Conservation (phyloP, 2,797 vertebrate species). For the Nothura maculosa region DNA sequence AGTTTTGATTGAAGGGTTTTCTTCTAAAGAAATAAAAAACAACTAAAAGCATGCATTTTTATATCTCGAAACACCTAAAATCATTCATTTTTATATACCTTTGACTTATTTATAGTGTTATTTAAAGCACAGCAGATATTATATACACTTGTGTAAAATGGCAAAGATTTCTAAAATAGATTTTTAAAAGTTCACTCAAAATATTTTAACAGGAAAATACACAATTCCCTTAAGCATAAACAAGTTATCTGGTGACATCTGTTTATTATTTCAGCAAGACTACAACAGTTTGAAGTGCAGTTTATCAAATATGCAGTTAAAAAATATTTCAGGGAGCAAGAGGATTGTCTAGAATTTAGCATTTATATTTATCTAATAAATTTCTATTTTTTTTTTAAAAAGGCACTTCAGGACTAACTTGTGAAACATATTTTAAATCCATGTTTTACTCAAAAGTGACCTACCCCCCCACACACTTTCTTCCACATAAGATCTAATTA, state of each 20-base stretch:
- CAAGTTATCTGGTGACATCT: background rate
- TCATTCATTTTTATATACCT: background rate
- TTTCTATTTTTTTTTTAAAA: background rate
- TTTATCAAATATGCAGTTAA: background rate
- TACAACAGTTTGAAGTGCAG: background rate
- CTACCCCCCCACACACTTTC: background rate
- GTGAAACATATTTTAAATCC: background rate
- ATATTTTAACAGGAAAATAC: background rate
- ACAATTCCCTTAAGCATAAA: background rate
- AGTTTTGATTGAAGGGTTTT: background rate
- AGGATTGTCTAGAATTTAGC: too few relatives aligned
- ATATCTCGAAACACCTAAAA: background rate
- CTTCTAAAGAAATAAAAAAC: background rate
- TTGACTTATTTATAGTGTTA: background rate
- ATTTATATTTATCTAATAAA: too few relatives aligned
- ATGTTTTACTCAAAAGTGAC: background rate
- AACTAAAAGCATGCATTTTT: background rate
- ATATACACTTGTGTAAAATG: background rate
- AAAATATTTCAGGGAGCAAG: background rate
- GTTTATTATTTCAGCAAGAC: background rate
- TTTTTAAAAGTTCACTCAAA: slow-evolving; percentile 1
- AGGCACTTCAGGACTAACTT: background rate
- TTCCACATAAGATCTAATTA: background rate
- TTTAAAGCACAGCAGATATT: background rate
- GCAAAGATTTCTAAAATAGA: background rate